Percentiles rank a stretch among this genome's conserved stretches.
These are phyloP conservation scores for Dendrophyllia cribrosa DNA, from an alignment of 64 coral and sea anemone species.

Conservation along the genomic window DNA sequence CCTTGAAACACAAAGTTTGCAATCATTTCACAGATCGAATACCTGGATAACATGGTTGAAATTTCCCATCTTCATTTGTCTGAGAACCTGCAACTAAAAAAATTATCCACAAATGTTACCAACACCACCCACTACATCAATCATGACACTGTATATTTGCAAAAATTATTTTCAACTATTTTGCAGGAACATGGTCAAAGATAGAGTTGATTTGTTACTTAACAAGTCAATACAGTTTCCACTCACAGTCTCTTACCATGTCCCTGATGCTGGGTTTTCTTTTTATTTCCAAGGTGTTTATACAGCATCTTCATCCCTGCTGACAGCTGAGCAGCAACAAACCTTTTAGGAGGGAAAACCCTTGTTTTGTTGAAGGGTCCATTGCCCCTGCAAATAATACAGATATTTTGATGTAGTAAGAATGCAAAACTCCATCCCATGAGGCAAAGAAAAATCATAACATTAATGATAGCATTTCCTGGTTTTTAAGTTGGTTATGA, in stretches of 20 bases:
- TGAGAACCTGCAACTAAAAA: background rate
- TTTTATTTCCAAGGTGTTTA: background rate
- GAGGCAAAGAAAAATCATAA: too few species aligned
- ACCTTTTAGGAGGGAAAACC: constrained; percentile 6
- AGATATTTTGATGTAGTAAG: background rate
- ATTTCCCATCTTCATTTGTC: constrained; percentile 32
- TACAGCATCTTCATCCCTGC: constrained; percentile 23
- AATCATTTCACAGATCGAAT: too few species aligned
- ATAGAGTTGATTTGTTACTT: too few species aligned
- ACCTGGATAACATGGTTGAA: constrained; percentile 43
- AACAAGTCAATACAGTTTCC: background rate
- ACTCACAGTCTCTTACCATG: background rate
- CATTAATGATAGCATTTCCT: too few species aligned
- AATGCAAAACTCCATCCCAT: too few species aligned
- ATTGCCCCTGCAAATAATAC: background rate
- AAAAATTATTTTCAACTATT: too few species aligned
- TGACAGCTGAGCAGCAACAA: constrained; percentile 42
- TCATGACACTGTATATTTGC: too few species aligned
- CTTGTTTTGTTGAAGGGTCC: background rate
- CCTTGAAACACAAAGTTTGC: too few species aligned
- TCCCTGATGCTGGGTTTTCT: background rate
- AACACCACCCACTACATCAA: background rate
- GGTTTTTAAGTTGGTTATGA: too few species aligned
- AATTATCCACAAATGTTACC: background rate
- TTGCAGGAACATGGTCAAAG: too few species aligned